Conservation (phyloP, 1,140 invertebrate species). For the Archegozetes longisetosus region DNA sequence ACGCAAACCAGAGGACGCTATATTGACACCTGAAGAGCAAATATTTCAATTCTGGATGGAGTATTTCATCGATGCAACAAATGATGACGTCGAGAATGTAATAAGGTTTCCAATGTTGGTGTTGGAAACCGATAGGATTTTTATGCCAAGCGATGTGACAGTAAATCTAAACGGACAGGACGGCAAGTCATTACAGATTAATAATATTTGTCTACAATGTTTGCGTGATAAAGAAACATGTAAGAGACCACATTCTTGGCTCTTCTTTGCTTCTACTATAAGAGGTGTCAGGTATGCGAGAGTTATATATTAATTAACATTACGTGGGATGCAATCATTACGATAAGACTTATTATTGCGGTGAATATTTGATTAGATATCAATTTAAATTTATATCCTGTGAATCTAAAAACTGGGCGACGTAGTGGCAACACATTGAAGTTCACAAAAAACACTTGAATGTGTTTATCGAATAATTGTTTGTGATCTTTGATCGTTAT, state of each 20-base stretch:
- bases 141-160: constrained; percentile 86
- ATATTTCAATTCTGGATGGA: constrained; percentile 97
- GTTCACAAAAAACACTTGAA: too few relatives aligned
- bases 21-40: constrained; percentile 56
- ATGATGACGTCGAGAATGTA: constrained; percentile 43
- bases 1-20: constrained; percentile 41
- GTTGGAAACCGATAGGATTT: constrained; percentile 78
- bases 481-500: too few relatives aligned
- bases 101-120: constrained; percentile 82
- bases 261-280: constrained; percentile 79
- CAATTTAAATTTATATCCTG: too few relatives aligned
- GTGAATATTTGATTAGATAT: too few relatives aligned
- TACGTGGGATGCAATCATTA: too few relatives aligned
- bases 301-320: too few relatives aligned
- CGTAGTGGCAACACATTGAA: too few relatives aligned
- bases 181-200: constrained; percentile 63
- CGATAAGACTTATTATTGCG: too few relatives aligned
- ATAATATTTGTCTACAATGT: constrained; percentile 60
- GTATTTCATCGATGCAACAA: constrained; percentile 88
- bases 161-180: constrained; percentile 83
- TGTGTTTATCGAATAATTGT: too few relatives aligned
- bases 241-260: constrained; percentile 57
- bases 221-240: constrained; percentile 38
- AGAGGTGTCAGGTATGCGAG: constrained; percentile 69
- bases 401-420: too few relatives aligned